phyloP scores from a whole-genome alignment of 1,140 invertebrate genomes.

The Lineus longissimus region DNA sequence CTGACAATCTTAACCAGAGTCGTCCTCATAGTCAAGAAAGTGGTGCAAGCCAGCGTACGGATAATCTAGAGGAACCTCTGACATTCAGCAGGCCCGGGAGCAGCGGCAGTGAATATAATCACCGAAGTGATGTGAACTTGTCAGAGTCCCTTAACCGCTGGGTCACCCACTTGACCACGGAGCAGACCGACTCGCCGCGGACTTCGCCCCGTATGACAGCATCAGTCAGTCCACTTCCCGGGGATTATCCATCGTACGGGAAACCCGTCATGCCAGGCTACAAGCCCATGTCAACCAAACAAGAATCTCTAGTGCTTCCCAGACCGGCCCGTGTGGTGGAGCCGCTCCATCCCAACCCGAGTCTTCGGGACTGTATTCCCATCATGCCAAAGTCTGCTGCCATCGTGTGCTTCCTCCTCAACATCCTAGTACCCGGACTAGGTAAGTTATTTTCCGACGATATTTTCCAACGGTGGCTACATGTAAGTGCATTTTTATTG shows the following conservation, averaged over 20 bases:
- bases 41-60: too few relatives aligned
- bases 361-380: background rate
- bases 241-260: conserved; percentile 3
- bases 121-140: too few relatives aligned
- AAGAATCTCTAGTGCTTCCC: background rate
- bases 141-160: too few relatives aligned
- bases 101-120: too few relatives aligned
- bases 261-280: conserved; percentile 10
- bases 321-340: background rate
- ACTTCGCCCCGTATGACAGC: background rate
- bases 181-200: too few relatives aligned
- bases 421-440: background rate
- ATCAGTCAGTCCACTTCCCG: background rate
- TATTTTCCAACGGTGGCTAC: too few relatives aligned
- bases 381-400: conserved; percentile 7
- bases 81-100: too few relatives aligned
- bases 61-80: too few relatives aligned
- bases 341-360: background rate
- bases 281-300: conserved; percentile 5
- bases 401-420: conserved; percentile 8
- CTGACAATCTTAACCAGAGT: too few relatives aligned
- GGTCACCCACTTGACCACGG: too few relatives aligned
- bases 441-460: background rate
- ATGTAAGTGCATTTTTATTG: too few relatives aligned
- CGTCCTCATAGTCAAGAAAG: too few relatives aligned